Conservation (phyloP, 2,888 invertebrate species). For the Dryobotodes eremita region DNA sequence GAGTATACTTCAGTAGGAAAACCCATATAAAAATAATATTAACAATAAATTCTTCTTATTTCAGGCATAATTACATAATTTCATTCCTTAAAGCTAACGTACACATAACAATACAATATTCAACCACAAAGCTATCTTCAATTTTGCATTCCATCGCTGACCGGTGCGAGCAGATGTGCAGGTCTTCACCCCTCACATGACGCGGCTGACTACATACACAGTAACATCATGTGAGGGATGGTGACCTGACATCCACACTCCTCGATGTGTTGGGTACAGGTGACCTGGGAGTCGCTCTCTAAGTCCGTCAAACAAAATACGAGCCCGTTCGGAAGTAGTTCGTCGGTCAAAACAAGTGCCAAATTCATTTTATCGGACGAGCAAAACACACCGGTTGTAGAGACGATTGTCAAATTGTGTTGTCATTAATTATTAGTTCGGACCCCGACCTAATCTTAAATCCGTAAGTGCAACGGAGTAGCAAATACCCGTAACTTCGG, state of each 20-base stretch:
- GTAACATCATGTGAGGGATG: conserved; percentile 26
- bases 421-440: too few species aligned
- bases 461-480: too few species aligned
- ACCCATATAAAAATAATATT: background rate
- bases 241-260: background rate
- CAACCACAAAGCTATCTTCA: background rate
- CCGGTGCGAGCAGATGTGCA: background rate
- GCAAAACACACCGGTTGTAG: too few species aligned
- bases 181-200: conserved; percentile 12
- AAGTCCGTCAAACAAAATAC: too few species aligned
- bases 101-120: too few species aligned
- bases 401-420: too few species aligned
- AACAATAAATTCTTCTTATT: background rate
- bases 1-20: background rate
- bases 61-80: background rate
- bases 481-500: too few species aligned
- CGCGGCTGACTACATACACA: conserved; percentile 32
- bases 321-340: too few species aligned
- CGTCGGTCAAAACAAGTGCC: too few species aligned
- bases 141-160: background rate
- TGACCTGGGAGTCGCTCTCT: background rate
- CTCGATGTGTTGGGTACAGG: background rate
- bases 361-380: too few species aligned
- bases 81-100: too few species aligned
- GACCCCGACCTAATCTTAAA: too few species aligned